phyloP scores from a whole-genome alignment of 2,113 vertebrate species.

The Macaca fascicularis region T2T-MFA8v1.1 NC_088392.1:77355501-77356000 shows the following conservation, averaged over 20 bases:
- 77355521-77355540: not conserved
- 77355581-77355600: not conserved
- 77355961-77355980: not conserved
- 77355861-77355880: not conserved
- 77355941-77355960: not conserved
- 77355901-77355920: not conserved
- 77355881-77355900: too few relatives aligned
- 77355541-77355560: not conserved
- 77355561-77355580: not conserved
- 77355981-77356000: not conserved
- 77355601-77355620: not conserved
- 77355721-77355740: not conserved
- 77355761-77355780: not conserved
- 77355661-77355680: not conserved
- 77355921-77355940: not conserved
- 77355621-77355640: too few relatives aligned
- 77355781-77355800: not conserved
- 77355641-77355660: not conserved
- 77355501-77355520: too few relatives aligned
- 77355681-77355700: not conserved
- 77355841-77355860: not conserved
- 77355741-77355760: not conserved
- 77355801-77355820: not conserved
- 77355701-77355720: not conserved
- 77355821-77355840: not conserved